These are phyloP conservation scores for Stictonetta naevosa DNA, from an alignment of 2,113 vertebrate species.

Conservation along the genomic window DNA sequence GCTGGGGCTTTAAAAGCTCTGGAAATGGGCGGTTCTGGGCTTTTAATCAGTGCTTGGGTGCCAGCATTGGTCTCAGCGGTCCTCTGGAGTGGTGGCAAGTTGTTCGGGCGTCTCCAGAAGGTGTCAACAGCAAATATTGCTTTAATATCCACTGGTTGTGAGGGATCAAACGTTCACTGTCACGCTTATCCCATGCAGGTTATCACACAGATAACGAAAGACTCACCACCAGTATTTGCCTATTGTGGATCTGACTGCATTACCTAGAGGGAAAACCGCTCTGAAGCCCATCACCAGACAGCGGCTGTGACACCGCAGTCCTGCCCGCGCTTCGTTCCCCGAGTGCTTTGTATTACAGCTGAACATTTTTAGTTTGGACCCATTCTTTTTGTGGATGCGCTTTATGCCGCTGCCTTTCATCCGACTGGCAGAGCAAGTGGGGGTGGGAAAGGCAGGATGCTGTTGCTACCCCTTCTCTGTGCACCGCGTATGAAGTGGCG, in stretches of 20 bases:
- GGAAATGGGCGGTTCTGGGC: accelerated
- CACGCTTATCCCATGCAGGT: background rate
- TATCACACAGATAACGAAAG: background rate
- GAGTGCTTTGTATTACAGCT: background rate
- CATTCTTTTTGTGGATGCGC: background rate
- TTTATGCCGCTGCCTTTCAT: background rate
- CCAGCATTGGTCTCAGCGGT: background rate
- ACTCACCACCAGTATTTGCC: background rate
- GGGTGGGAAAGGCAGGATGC: background rate
- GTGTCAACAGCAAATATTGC: background rate
- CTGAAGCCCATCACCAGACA: background rate
- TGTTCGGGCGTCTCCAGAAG: background rate
- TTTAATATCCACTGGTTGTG: background rate
- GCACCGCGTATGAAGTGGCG: background rate
- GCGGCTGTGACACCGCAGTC: background rate
- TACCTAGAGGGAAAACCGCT: background rate
- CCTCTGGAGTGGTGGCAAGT: background rate
- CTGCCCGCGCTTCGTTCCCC: background rate
- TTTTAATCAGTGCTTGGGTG: background rate
- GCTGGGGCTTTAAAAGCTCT: background rate
- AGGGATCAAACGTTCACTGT: accelerated
- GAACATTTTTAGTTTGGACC: background rate
- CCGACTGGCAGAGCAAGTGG: background rate
- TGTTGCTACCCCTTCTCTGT: background rate
- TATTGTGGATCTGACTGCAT: background rate